Conservation (phyloP, 2,888 invertebrate genomes). For the Drosophila nr. perissopoda region DNA sequence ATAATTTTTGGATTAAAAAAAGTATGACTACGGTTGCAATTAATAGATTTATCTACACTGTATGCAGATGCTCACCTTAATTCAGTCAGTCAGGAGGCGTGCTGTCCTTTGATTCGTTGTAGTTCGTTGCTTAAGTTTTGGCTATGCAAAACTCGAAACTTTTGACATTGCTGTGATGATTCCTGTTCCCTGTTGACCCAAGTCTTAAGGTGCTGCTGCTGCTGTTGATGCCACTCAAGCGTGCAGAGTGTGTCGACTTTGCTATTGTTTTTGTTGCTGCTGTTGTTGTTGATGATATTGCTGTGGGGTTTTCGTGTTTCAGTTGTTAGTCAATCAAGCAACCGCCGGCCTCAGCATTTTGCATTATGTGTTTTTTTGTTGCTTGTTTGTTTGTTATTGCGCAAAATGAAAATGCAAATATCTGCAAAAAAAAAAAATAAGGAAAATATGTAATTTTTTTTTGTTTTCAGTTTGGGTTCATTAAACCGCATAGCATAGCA, state of each 20-base stretch:
- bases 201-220: slow-evolving; percentile 6
- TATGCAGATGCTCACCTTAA: slow-evolving; percentile 15
- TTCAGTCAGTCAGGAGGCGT: not conserved
- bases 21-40: not conserved
- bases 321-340: slow-evolving; percentile 66
- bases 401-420: slow-evolving; percentile 82
- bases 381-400: slow-evolving; percentile 36
- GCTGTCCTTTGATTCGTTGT: slow-evolving; percentile 4
- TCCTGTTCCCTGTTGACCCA: slow-evolving; percentile 30
- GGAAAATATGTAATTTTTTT: not conserved
- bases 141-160: slow-evolving; percentile 38
- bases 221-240: slow-evolving; percentile 52
- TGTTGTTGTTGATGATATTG: slow-evolving; percentile 14
- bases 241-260: slow-evolving; percentile 24
- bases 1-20: not conserved
- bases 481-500: slow-evolving; percentile 51
- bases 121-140: slow-evolving; percentile 10
- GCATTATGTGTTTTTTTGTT: slow-evolving; percentile 50
- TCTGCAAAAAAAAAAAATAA: slow-evolving; percentile 66
- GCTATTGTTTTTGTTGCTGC: slow-evolving; percentile 13
- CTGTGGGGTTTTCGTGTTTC: slow-evolving; percentile 47
- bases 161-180: slow-evolving; percentile 49
- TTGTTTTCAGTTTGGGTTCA: slow-evolving; percentile 51
- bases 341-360: slow-evolving; percentile 59
- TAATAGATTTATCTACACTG: not conserved